These are phyloP conservation scores for Daboia siamensis DNA, from an alignment of 2,113 vertebrate species.

Conservation along the genomic window DNA sequence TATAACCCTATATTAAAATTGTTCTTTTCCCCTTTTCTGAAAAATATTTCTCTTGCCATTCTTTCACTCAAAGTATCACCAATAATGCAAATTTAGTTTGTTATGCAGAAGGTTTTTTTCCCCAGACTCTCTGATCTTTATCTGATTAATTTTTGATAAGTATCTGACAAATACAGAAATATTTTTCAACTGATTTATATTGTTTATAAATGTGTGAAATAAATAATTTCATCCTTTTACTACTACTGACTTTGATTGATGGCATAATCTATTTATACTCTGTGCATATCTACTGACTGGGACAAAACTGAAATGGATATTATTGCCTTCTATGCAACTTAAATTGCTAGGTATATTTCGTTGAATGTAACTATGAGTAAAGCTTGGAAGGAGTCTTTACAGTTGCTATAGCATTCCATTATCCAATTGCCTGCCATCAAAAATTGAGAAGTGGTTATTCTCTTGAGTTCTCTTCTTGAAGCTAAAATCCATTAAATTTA, in stretches of 20 bases:
- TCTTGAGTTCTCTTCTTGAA: not conserved
- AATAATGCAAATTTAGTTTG: slow-evolving; percentile 2
- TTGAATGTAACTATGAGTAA: not conserved
- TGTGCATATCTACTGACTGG: not conserved
- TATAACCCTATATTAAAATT: not conserved
- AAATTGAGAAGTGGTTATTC: not conserved
- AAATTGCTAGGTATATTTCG: not conserved
- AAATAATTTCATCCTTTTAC: not conserved
- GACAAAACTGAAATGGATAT: not conserved
- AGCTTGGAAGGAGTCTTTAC: not conserved
- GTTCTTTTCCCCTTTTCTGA: not conserved
- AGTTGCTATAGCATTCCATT: not conserved
- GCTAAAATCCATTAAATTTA: not conserved
- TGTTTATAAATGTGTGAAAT: not conserved
- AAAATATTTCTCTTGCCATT: not conserved
- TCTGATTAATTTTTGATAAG: slow-evolving; percentile 22
- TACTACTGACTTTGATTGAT: not conserved
- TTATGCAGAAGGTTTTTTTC: not conserved
- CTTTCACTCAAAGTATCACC: not conserved
- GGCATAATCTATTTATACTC: not conserved
- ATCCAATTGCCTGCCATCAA: not conserved
- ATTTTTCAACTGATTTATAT: not conserved
- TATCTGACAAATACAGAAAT: not conserved
- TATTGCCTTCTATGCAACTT: not conserved
- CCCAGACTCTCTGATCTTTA: not conserved